Base-by-base conservation (phyloP, 2,888 invertebrate species). In the Tenthredo distinguenda region DNA sequence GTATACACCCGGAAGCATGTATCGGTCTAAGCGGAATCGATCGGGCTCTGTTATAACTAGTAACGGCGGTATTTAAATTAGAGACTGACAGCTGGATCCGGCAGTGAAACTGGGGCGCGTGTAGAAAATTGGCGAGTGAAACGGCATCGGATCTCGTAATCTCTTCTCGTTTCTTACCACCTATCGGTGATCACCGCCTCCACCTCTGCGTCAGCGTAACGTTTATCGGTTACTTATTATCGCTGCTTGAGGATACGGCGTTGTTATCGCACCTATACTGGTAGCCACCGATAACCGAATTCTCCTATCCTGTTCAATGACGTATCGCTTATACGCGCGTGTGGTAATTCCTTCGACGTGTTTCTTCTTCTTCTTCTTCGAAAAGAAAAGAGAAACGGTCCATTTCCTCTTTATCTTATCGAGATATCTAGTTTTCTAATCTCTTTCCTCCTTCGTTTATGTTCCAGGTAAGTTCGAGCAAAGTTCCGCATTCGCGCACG, bases 121-220 rank as follows among this genome's bases (percentile, higher is more conserved):
- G 43, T 43, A 74, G 72, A 74, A 74, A 74, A 74, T 74, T 74
- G 72, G 43, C 72, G 43, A 74, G 72, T 74, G 12, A n/a, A 74
- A 21, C 72, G 26, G 72, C 55, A 7, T 55, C 55, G 7, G 55
- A 55, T 55, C 18, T 55, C n/a, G 26, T 62, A 21, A 21, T 62
- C 12, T 62, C 62, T 26, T 9, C 9, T 4, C 21, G 62, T 62
- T 62, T 62, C 62, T 62, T 62, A 62, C 62, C 62, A 47, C 47
- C 47, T 12, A 43, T 55, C n/a, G 4, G 26, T 26, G 26, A 62
- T 62, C 62, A 5, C 10, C 62, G 62, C 12, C 62, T 26, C 21
- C 26, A 26, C 3, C 9, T 62, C 21, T 26, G 26, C 62, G 21
- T 62, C 21, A 62, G 62, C 26, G 6, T 12, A 26, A 62, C 62